Conservation (phyloP, 2,888 invertebrate species). For the Caenorhabditis sp. region DNA sequence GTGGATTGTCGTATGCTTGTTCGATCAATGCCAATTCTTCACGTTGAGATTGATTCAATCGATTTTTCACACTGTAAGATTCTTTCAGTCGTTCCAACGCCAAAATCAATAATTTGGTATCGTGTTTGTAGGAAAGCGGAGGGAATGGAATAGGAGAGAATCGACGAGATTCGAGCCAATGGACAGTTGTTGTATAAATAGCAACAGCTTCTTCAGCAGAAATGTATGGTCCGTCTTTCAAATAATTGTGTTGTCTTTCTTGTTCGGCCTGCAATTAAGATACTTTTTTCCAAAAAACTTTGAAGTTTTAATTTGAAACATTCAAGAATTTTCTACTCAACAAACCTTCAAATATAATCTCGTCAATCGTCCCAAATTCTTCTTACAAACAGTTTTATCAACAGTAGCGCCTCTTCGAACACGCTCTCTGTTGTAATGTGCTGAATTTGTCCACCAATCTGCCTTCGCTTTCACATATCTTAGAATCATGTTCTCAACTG, state of each 20-base stretch:
- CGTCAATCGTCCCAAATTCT: slow-evolving; percentile 96
- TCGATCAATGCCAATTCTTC: slow-evolving; percentile 98
- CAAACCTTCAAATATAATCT: slow-evolving; percentile 85
- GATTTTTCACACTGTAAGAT: slow-evolving; percentile 70
- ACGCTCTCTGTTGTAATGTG: slow-evolving; percentile 97
- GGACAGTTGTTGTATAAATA: slow-evolving; percentile 98
- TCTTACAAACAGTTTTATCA: slow-evolving; percentile 99
- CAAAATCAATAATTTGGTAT: slow-evolving; percentile 95
- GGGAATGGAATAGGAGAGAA: slow-evolving; percentile 99
- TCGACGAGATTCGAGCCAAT: slow-evolving; percentile 96
- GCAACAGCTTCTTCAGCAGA: slow-evolving; percentile 99
- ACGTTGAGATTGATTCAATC: slow-evolving; percentile 96
- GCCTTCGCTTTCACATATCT: slow-evolving; percentile 99
- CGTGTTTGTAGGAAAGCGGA: slow-evolving; percentile 98
- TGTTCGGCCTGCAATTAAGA: slow-evolving; percentile 80
- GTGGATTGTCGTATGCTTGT: slow-evolving; percentile 99
- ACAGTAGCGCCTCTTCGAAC: slow-evolving; percentile 99
- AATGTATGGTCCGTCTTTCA: slow-evolving; percentile 99
- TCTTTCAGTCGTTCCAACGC: slow-evolving; percentile 83
- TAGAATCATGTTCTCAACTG: slow-evolving; percentile 99
- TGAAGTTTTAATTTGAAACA: too few species aligned
- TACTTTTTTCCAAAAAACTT: neutral
- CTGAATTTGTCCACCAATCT: slow-evolving; percentile 99
- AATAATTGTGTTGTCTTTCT: slow-evolving; percentile 97
- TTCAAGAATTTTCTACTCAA: too few species aligned